phyloP scores from a whole-genome alignment of 2,113 vertebrate species.

The Bos taurus region ARS-UCD2.0 NC_037342.1:38826501-38827000 shows the following conservation, averaged over 20 bases:
- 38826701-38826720: not conserved
- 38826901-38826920: not conserved
- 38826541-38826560: not conserved
- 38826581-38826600: not conserved
- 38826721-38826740: not conserved
- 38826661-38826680: not conserved
- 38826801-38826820: not conserved
- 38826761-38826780: not conserved
- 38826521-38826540: not conserved
- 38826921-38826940: not conserved
- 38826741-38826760: not conserved
- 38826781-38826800: not conserved
- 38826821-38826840: not conserved
- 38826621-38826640: not conserved
- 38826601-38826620: not conserved
- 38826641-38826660: not conserved
- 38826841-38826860: not conserved
- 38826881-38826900: not conserved
- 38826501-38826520: not conserved
- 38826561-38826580: not conserved
- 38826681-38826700: not conserved
- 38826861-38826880: not conserved
- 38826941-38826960: not conserved
- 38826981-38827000: not conserved
- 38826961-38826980: not conserved